phyloP scores from a whole-genome alignment of 1,140 invertebrate species.

The Vanessa tameamea region DNA sequence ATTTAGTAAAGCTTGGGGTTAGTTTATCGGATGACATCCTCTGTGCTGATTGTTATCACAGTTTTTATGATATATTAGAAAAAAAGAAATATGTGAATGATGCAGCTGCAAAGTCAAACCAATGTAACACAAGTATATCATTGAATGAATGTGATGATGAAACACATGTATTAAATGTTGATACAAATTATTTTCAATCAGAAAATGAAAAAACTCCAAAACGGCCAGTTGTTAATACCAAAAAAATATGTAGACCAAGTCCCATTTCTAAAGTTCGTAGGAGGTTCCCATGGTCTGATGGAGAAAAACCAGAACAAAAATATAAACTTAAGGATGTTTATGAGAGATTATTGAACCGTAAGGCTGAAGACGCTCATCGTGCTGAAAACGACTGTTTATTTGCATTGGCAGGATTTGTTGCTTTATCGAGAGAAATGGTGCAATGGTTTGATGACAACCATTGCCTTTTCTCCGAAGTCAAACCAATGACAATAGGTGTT shows the following conservation, averaged over 20 bases:
- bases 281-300: conserved; percentile 46
- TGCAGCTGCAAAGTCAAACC: conserved; percentile 12
- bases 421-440: conserved; percentile 48
- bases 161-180: conserved; percentile 35
- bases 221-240: conserved; percentile 21
- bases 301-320: conserved; percentile 46
- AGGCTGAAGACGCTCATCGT: conserved; percentile 73
- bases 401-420: conserved; percentile 80
- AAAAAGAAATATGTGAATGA: conserved; percentile 22
- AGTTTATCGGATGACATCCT: conserved; percentile 76
- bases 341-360: conserved; percentile 41
- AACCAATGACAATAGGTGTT: conserved; percentile 49
- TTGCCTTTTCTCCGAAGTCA: conserved; percentile 47
- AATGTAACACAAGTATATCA: not conserved
- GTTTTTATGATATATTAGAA: conserved; percentile 72
- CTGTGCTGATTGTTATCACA: conserved; percentile 81
- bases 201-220: conserved; percentile 62
- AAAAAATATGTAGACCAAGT: conserved; percentile 4
- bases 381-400: conserved; percentile 84
- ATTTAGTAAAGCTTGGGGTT: conserved; percentile 66
- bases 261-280: conserved; percentile 35
- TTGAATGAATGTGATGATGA: conserved; percentile 1
- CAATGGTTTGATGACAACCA: conserved; percentile 54
- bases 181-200: conserved; percentile 38
- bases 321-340: conserved; percentile 79